phyloP scores from a whole-genome alignment of 2,797 vertebrate species.

The Octomys mimax region DNA sequence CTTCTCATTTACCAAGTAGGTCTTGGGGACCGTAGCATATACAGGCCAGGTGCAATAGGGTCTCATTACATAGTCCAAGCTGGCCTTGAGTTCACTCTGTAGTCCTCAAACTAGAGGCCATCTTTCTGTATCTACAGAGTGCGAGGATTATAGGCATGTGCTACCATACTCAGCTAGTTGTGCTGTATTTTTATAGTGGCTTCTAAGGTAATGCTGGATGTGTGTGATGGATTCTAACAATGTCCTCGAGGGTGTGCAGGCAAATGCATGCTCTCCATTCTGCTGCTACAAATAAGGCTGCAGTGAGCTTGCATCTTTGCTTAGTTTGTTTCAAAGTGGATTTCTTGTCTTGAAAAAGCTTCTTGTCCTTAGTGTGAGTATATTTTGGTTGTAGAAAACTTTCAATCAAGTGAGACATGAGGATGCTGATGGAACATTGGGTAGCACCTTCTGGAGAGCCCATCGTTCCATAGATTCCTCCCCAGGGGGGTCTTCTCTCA shows the following conservation, averaged over 20 bases:
- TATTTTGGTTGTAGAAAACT: not conserved
- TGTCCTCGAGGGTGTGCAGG: not conserved
- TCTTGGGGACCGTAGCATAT: accelerated
- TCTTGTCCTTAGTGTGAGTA: not conserved
- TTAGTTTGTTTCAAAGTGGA: not conserved
- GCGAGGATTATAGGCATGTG: not conserved
- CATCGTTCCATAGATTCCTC: accelerated
- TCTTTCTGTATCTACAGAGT: not conserved
- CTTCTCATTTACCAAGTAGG: not conserved
- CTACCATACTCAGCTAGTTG: not conserved
- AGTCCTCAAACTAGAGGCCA: not conserved
- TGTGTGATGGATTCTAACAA: not conserved
- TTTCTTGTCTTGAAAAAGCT: not conserved
- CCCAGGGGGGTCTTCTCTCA: accelerated
- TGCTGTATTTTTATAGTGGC: not conserved
- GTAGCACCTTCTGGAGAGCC: not conserved
- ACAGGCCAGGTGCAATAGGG: not conserved
- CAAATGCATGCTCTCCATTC: no score
- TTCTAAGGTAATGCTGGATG: accelerated
- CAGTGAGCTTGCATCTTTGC: accelerated
- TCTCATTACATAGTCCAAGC: not conserved
- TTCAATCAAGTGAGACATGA: not conserved
- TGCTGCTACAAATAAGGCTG: no score
- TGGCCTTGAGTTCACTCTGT: not conserved
- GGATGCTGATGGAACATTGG: accelerated